These are phyloP conservation scores for Glaucidium brasilianum DNA, from an alignment of 2,113 vertebrate genomes.

Conservation along the genomic window DNA sequence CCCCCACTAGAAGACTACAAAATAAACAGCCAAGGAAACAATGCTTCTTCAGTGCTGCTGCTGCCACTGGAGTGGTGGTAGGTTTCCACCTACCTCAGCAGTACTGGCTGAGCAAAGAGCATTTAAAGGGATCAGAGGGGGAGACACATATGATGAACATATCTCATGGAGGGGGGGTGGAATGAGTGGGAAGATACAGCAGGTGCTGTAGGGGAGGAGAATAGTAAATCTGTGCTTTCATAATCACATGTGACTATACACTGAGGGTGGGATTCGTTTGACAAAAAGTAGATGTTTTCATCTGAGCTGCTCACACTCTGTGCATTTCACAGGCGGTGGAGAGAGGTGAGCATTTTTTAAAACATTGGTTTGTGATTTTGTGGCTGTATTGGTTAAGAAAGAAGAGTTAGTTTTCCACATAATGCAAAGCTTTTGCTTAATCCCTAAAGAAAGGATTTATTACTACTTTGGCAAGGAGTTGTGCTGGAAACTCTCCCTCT, in stretches of 20 bases:
- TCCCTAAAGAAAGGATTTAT: constrained; percentile 54
- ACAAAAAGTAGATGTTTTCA: not conserved
- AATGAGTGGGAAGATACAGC: constrained; percentile 43
- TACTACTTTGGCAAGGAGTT: constrained; percentile 17
- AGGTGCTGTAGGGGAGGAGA: not conserved
- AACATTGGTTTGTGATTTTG: not conserved
- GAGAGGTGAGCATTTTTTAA: not conserved
- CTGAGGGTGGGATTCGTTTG: constrained; percentile 25
- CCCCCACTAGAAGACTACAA: not conserved
- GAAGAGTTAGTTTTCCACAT: constrained; percentile 16
- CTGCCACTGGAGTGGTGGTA: not conserved
- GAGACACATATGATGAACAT: constrained; percentile 20
- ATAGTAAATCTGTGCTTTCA: constrained; percentile 26
- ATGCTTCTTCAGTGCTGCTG: not conserved
- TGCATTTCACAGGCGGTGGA: not conserved
- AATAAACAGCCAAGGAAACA: not conserved
- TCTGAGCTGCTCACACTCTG: not conserved
- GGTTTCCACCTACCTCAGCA: constrained; percentile 10
- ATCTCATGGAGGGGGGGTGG: not conserved
- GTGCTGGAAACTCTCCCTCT: constrained; percentile 36
- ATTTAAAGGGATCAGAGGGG: not conserved
- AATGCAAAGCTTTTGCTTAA: constrained; percentile 38
- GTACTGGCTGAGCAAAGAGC: not conserved
- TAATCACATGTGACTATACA: not conserved
- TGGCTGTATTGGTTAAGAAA: constrained; percentile 24